phyloP scores from a whole-genome alignment of 2,113 vertebrate species.

The Polypterus senegalus region DNA sequence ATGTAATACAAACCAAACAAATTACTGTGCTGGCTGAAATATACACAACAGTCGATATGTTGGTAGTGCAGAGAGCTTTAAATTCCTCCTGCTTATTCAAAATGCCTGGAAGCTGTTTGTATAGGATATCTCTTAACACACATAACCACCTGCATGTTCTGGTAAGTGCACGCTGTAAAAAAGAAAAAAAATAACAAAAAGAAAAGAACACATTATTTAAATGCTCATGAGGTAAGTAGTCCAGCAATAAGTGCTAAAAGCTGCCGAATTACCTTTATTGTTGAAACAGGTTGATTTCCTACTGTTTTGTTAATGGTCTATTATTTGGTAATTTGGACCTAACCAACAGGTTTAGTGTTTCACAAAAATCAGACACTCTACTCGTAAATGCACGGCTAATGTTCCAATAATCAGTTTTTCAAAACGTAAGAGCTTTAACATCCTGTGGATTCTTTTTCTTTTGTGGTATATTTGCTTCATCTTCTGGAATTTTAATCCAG shows the following conservation, averaged over 20 bases:
- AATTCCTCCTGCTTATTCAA: no score
- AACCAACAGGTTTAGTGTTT: conserved; percentile 1
- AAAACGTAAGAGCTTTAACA: background rate
- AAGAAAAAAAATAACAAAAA: background rate
- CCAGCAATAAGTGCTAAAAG: background rate
- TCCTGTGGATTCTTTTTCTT: background rate
- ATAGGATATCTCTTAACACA: background rate
- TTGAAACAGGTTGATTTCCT: conserved; percentile 1
- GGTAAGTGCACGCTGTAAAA: background rate
- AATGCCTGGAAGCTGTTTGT: background rate
- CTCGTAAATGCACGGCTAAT: background rate
- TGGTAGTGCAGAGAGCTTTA: no score
- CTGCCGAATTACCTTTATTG: background rate
- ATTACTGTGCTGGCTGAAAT: no score
- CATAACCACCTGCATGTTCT: background rate
- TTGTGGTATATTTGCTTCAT: background rate
- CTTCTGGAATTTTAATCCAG: background rate
- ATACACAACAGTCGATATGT: no score
- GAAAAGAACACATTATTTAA: background rate
- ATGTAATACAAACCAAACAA: no score
- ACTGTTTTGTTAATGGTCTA: background rate
- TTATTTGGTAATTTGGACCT: background rate
- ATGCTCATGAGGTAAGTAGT: background rate
- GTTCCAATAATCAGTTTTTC: conserved; percentile 1
- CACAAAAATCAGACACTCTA: background rate